These are phyloP conservation scores for Eilema caniola DNA, from an alignment of 2,888 invertebrate species.

Conservation along the genomic window DNA sequence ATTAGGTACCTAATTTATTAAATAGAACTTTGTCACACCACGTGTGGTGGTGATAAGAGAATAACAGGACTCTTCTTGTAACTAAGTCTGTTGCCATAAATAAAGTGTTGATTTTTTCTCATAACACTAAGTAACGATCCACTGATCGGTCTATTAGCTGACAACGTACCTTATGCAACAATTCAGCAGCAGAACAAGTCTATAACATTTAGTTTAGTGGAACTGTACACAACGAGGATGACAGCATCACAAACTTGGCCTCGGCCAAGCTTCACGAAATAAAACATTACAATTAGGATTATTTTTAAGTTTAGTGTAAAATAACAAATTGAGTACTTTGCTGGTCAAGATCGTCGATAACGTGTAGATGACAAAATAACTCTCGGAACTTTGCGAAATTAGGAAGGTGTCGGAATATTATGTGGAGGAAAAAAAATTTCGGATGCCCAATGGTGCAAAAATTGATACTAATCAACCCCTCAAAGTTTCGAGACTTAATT, in stretches of 20 bases:
- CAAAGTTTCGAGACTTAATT: no score
- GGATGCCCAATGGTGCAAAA: no score
- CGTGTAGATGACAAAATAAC: no score
- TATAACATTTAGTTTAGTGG: constrained; percentile 39
- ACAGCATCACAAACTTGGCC: constrained; percentile 36
- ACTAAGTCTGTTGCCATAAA: not conserved
- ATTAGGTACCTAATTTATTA: constrained; percentile 7
- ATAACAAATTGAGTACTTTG: no score
- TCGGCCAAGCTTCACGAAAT: constrained; percentile 20
- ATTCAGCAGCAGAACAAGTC: constrained; percentile 17
- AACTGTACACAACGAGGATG: constrained; percentile 33
- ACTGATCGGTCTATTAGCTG: not conserved
- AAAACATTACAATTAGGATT: constrained; percentile 7
- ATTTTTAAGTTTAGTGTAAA: constrained; percentile 13
- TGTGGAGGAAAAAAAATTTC: no score
- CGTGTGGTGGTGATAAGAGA: not conserved
- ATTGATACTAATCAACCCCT: no score
- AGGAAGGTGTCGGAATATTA: no score
- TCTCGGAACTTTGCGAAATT: no score
- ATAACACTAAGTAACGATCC: not conserved
- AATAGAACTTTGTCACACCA: constrained; percentile 1
- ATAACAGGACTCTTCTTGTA: not conserved
- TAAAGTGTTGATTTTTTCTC: not conserved
- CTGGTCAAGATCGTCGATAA: no score
- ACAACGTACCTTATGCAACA: not conserved